Conservation (phyloP, 2,888 invertebrate genomes). For the Pandemis cinnamomeana region DNA sequence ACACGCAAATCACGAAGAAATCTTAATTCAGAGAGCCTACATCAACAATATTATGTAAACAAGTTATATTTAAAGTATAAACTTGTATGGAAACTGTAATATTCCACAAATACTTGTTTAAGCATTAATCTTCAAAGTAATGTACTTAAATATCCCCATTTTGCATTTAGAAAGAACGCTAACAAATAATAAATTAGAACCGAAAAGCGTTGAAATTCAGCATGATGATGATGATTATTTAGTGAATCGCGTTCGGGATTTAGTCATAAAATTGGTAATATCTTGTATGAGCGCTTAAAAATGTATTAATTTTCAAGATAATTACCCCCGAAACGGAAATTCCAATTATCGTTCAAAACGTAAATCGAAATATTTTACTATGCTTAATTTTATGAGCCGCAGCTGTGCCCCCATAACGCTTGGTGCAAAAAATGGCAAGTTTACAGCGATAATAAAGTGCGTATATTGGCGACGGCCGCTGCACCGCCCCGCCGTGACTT, state of each 20-base stretch:
- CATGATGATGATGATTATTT: no score
- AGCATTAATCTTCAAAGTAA: no score
- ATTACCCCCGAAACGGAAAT: background rate
- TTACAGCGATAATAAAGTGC: conserved; percentile 48
- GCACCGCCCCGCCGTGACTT: conserved; percentile 30
- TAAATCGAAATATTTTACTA: conserved; percentile 13
- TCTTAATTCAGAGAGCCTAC: background rate
- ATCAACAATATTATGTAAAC: conserved; percentile 1
- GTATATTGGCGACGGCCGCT: conserved; percentile 42
- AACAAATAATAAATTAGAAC: no score
- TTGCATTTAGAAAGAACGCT: no score
- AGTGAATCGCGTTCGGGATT: no score
- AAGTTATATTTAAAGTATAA: background rate
- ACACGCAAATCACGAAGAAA: conserved; percentile 3
- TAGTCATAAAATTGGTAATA: no score
- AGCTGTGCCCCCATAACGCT: conserved; percentile 67
- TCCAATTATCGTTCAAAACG: background rate
- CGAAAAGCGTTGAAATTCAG: no score
- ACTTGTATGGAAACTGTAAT: background rate
- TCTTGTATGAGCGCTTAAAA: background rate
- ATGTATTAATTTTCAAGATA: background rate
- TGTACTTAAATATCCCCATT: background rate
- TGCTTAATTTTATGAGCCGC: conserved; percentile 61
- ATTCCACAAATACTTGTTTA: no score
- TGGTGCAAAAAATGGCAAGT: conserved; percentile 62